Base-by-base conservation (phyloP, 2,797 vertebrate genomes). In the Lindbergichthys nudifrons region DNA sequence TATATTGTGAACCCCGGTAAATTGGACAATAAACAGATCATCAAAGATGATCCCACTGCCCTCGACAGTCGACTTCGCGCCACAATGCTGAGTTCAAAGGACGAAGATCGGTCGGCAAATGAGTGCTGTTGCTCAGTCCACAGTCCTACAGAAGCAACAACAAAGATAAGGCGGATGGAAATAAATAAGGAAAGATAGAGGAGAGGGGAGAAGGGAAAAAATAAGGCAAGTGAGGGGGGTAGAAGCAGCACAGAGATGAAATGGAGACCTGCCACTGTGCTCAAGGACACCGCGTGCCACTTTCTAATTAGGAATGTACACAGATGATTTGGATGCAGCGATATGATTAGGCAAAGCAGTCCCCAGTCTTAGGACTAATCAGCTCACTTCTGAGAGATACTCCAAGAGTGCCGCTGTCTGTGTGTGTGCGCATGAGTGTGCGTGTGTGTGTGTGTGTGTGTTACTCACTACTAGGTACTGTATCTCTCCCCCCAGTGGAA, bases 261-360 rank as follows among this genome's bases (percentile, higher is more conserved):
- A 94, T 91, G 92, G 91, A 93, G 93, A 93, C 89, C 92, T 93
- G 93, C 92, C 84, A 91, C 94, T 94, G 94, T 86, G 94, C 93
- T 94, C 92, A 95, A 95, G 95, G 94, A 94, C 94, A 87, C 92
- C 75, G 89, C 82, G 82, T 88, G 83, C 90, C 90, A 93, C 94
- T 91, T 86, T 88, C 93, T 95, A 95, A 95, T 96, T 94, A 95
- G 93, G 94, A 94, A 94, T 93, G 92, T 93, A 95, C 94, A 96
- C 94, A 95, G 93, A 95, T 94, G 94, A 95, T 95, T 94, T 94
- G 93, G 94, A 95, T 93, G 91, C 92, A 87, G 91, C 78, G 91
- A 93, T 94, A 92, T 95, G 93, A 95, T 95, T 95, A 95, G 92
- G 90, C 87, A 93, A 92, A 92, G 92, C 93, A 92, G 92, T 91